Percentiles rank a stretch among this genome's conserved stretches.
Evolutionary conservation across 2,113 vertebrate species (phyloP).

Genomic region (Heterochromis multidens): DNA sequence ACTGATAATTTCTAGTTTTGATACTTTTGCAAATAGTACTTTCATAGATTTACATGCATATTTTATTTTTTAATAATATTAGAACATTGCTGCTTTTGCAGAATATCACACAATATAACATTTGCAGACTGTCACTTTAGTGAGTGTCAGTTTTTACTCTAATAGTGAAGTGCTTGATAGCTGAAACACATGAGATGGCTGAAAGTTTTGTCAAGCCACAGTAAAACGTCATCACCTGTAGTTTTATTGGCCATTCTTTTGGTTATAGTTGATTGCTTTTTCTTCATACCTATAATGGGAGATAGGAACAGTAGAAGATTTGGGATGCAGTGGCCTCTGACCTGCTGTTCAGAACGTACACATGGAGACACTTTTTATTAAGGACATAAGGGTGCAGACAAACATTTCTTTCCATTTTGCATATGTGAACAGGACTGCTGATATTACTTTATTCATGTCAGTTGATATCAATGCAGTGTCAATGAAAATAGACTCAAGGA

Average conservation of each 20-base stretch:
- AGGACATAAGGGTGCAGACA: background rate
- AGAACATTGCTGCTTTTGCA: background rate
- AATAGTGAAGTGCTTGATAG: background rate
- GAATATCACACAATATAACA: too few relatives aligned
- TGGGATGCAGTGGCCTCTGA: background rate
- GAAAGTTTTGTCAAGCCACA: background rate
- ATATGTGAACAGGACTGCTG: background rate
- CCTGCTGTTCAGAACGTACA: background rate
- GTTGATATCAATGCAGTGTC: background rate
- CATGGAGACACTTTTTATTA: background rate
- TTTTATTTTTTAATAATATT: background rate
- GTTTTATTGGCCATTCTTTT: background rate
- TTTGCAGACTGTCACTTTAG: background rate
- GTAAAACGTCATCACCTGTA: background rate
- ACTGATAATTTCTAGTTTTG: background rate
- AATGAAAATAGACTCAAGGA: background rate
- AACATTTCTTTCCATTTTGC: background rate
- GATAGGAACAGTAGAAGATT: background rate
- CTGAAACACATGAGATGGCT: background rate
- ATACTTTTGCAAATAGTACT: background rate
- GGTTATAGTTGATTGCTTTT: background rate
- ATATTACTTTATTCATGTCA: background rate
- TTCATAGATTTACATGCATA: background rate
- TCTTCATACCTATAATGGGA: background rate
- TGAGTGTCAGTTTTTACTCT: background rate